Conservation (phyloP, 2,113 vertebrate species). For the Campylomormyrus tamandua region DNA sequence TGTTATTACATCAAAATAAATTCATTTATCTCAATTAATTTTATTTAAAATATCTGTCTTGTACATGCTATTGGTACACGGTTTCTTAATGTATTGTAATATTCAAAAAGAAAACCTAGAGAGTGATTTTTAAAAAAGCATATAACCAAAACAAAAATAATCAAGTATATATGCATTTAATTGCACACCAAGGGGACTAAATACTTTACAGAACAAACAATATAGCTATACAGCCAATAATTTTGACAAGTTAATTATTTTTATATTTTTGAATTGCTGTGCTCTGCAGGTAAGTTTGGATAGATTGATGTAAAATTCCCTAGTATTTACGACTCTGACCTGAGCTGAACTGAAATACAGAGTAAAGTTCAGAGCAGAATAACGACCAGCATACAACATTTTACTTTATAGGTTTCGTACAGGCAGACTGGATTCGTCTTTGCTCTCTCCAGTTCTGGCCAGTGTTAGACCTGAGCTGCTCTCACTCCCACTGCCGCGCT, state of each 20-base stretch:
- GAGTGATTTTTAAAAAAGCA: not conserved
- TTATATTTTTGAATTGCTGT: not conserved
- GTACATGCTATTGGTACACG: too few relatives aligned
- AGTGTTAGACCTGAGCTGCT: constrained; percentile 31
- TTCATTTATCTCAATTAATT: constrained; percentile 1
- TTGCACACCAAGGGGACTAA: not conserved
- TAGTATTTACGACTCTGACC: not conserved
- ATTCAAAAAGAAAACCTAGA: not conserved
- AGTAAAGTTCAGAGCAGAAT: not conserved
- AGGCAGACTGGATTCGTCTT: not conserved
- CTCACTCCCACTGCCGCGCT: constrained; percentile 21
- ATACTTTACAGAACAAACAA: not conserved
- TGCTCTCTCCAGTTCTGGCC: constrained; percentile 20
- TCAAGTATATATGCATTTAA: not conserved
- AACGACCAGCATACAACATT: not conserved
- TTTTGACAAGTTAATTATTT: not conserved
- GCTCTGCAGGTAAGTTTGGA: not conserved
- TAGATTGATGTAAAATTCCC: not conserved
- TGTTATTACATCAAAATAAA: constrained; percentile 13
- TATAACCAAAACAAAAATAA: not conserved
- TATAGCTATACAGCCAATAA: not conserved
- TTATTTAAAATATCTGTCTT: not conserved
- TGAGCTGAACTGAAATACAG: not conserved
- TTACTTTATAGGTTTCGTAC: not conserved
- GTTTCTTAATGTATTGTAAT: not conserved